Base-by-base conservation (phyloP, 1,140 invertebrate species). In the Heliconius hewitsoni region DNA sequence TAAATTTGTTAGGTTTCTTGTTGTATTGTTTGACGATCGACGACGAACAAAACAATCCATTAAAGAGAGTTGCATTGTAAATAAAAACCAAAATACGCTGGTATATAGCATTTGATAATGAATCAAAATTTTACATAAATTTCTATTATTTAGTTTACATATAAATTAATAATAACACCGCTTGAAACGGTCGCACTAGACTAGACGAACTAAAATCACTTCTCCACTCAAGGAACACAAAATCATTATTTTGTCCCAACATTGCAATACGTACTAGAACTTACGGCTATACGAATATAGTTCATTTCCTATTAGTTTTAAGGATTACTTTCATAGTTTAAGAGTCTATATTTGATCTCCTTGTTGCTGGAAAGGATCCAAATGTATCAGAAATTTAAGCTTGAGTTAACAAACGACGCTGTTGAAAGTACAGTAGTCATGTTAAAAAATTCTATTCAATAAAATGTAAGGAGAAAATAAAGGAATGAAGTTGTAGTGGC, bases 351-450 rank as follows among this genome's bases (percentile, higher is more conserved):
- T 70, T 42, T 77, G 81, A 72, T 82, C 76, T 82, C 77, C 77
- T 79, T 79, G 16, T 73, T 74, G 74, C 78, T 86, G 86, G 85
- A 83, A 23, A 46, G 16, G 19, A 66, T 86, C 86, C 86, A 87
- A 87, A 73, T 84, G 82, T 82, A 87, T 83, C 82, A 83, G 74
- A 76, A 81, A 84, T 84, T 84, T 73, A 81, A 78, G 83, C 82
- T 77, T 52, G 73, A 83, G 57, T 82, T 78, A 75, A 70, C 71
- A 77, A 78, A 81, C 77, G 81, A 82, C 77, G 72, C 78, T 77
- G 78, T 76, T 76, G 77, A 77, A 79, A 80, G 73, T 46, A 80
- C 55, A 57, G 55, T 57, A 57, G 55, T 57, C 50, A 71, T 57
- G 55, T 77, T 71, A 55, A 75, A 79, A 75, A 79, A 73, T 71